Evolutionary conservation across 1,140 invertebrate genomes (phyloP).

Genomic region (Cherax destructor): DNA sequence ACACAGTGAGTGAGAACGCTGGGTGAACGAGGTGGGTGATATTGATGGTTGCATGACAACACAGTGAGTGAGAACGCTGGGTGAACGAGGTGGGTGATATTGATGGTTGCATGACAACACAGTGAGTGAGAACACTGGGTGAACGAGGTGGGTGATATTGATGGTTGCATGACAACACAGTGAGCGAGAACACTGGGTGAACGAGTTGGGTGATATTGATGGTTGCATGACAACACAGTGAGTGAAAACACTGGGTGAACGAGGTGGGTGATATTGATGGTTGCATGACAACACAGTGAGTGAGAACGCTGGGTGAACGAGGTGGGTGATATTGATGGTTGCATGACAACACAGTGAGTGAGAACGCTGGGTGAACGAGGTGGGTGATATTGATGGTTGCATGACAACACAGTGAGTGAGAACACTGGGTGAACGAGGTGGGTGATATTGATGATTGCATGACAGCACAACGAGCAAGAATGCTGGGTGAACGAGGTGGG

Average conservation of each 20-base stretch:
- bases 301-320: slow-evolving; percentile 89
- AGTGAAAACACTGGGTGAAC: slow-evolving; percentile 88
- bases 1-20: slow-evolving; percentile 91
- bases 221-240: slow-evolving; percentile 85
- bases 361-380: slow-evolving; percentile 88
- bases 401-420: slow-evolving; percentile 89
- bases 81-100: slow-evolving; percentile 85
- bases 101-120: slow-evolving; percentile 84
- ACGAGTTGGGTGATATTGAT: too few species aligned
- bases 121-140: slow-evolving; percentile 91
- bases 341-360: slow-evolving; percentile 89
- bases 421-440: slow-evolving; percentile 88
- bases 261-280: too few species aligned
- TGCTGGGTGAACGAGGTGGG: slow-evolving; percentile 84
- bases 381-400: too few species aligned
- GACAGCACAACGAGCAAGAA: slow-evolving; percentile 92
- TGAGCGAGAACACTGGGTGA: slow-evolving; percentile 89
- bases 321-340: too few species aligned
- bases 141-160: too few species aligned
- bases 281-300: slow-evolving; percentile 87
- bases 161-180: slow-evolving; percentile 85
- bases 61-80: slow-evolving; percentile 91
- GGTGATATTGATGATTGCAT: too few species aligned
- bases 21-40: slow-evolving; percentile 85
- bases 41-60: slow-evolving; percentile 83